Evolutionary conservation across 2,113 vertebrate genomes (phyloP).

Genomic region (Myotis yumanensis): DNA sequence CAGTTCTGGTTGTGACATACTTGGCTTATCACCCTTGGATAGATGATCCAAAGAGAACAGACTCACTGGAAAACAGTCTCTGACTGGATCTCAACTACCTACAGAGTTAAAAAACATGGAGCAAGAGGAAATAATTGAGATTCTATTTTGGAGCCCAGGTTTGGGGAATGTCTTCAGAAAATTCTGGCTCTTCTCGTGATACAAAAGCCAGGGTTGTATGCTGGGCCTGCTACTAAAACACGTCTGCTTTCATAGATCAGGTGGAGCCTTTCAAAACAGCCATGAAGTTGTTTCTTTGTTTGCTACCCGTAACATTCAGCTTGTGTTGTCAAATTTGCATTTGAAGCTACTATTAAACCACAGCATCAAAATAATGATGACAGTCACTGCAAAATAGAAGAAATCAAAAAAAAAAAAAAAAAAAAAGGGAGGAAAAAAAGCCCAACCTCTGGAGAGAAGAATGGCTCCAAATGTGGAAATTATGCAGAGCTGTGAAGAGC

Average conservation of each 20-base stretch:
- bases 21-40: not conserved
- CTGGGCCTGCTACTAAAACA: not conserved
- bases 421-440: not conserved
- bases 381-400: conserved; percentile 54
- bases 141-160: not conserved
- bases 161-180: conserved; percentile 29
- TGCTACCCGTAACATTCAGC: conserved; percentile 14
- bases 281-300: conserved; percentile 59
- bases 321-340: conserved; percentile 79
- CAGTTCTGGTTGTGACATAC: not conserved
- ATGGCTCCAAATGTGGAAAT: conserved; percentile 71
- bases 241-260: not conserved
- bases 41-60: not conserved
- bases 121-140: not conserved
- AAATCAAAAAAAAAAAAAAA: conserved; percentile 56
- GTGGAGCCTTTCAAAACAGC: conserved; percentile 31
- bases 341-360: conserved; percentile 76
- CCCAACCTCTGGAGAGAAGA: conserved; percentile 60
- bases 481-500: conserved; percentile 32
- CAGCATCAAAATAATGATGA: conserved; percentile 59
- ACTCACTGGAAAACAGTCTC: not conserved
- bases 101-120: not conserved
- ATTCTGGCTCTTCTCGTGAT: not conserved
- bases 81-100: not conserved
- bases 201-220: not conserved